Percentiles rank a stretch among this genome's conserved stretches.
Conservation (phyloP, 2,888 invertebrate species). For the Metalampra italica region DNA sequence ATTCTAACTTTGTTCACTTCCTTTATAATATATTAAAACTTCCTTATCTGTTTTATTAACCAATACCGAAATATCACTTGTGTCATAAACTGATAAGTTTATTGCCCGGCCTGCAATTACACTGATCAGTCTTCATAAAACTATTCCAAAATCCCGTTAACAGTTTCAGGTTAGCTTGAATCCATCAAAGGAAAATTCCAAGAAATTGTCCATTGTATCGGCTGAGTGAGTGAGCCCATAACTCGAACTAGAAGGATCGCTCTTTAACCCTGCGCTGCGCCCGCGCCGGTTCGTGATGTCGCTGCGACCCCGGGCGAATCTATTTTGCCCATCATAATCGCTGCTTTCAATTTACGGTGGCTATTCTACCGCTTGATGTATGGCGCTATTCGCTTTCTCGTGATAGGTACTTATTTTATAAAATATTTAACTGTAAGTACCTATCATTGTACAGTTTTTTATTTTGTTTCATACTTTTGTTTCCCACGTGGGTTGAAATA, state of each 20-base stretch:
- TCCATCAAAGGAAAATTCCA: constrained; percentile 61
- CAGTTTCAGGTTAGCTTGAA: constrained; percentile 47
- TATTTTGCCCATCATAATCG: constrained; percentile 73
- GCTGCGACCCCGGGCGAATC: constrained; percentile 63
- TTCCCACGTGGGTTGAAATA: too few species aligned
- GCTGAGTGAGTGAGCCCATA: constrained; percentile 50
- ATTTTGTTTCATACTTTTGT: too few species aligned
- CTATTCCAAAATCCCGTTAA: constrained; percentile 46
- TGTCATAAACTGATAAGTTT: not conserved
- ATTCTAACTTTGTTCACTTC: not conserved
- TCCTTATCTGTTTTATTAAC: not conserved
- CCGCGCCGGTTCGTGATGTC: constrained; percentile 63
- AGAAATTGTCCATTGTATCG: constrained; percentile 73
- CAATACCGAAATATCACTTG: not conserved
- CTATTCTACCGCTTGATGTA: constrained; percentile 57
- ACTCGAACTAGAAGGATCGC: constrained; percentile 61
- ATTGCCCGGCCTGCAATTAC: not conserved
- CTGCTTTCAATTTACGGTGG: constrained; percentile 72
- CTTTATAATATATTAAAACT: not conserved
- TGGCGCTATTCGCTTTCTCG: constrained; percentile 34
- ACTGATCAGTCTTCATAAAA: not conserved
- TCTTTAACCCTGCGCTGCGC: constrained; percentile 56
- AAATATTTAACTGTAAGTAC: constrained; percentile 25
- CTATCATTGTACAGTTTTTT: not conserved
- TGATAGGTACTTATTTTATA: constrained; percentile 34